Evolutionary conservation across 2,888 invertebrate species (phyloP), one percentile per base, ranked within the genome.

Genomic region (Ornithoptera priamus): DNA sequence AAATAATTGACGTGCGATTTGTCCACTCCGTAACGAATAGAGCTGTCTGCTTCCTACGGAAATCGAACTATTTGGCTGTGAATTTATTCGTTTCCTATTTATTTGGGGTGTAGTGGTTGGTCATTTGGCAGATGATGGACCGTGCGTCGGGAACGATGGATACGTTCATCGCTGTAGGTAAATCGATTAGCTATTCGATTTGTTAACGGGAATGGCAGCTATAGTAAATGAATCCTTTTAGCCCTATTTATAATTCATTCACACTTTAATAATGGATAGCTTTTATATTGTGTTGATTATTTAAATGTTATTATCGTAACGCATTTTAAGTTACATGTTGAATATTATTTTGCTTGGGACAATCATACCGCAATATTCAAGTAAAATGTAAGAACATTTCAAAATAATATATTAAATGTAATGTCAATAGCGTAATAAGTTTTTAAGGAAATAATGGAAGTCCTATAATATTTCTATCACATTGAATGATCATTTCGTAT

Each of bases 61-160:
- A 90, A 91, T 91, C 81, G 88, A 87, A 83, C 89, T 86, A 92
- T 91, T 90, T 85, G 76, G 75, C 72, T 75, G 80, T 80, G 84
- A 85, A 90, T 89, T 86, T 87, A 88, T 87, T 80, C 81, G 82
- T 81, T 85, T 85, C 83, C 82, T 83, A 85, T 82, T 82, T 84
- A 80, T 85, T 82, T 78, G 80, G 86, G 84, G 82, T 83, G 83
- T 82, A 81, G 83, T 77, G 73, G 83, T 82, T 82, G 85, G 86
- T 85, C 85, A 85, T 85, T 87, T 83, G 74, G 77, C 70, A 74
- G 74, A 72, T 74, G 73, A 72, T 72, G 71, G 72, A 72, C 71
- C 70, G 73, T 72, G 65, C 71, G 72, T 73, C 80, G 85, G 85
- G 85, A 79, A 81, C 85, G 83, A 85, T 83, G 79, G 80, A 86